These are phyloP conservation scores for Montipora foliosa DNA, from an alignment of 64 coral and sea anemone species.

Conservation along the genomic window DNA sequence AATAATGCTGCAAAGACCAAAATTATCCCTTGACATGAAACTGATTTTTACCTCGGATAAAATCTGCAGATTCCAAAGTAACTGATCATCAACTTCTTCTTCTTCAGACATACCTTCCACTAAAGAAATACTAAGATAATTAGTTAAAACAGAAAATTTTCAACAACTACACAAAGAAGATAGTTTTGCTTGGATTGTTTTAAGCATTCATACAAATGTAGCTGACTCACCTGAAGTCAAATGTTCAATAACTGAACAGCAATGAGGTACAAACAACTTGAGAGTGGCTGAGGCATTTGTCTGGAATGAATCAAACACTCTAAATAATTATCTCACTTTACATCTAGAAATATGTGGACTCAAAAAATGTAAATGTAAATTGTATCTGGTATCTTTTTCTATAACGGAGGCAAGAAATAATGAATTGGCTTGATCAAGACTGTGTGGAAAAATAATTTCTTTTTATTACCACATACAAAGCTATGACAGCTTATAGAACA, in stretches of 20 bases:
- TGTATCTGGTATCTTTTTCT: too few relatives aligned
- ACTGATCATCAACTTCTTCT: slow-evolving; percentile 95
- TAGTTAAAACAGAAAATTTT: too few relatives aligned
- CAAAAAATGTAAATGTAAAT: too few relatives aligned
- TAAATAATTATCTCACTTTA: background rate
- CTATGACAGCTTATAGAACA: too few relatives aligned
- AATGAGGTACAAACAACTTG: slow-evolving; percentile 89
- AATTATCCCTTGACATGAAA: background rate
- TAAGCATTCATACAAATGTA: background rate
- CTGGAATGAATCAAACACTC: slow-evolving; percentile 35
- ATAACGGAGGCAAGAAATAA: too few relatives aligned
- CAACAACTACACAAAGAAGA: background rate
- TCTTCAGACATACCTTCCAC: slow-evolving; percentile 86
- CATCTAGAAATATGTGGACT: too few relatives aligned
- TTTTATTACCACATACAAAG: too few relatives aligned
- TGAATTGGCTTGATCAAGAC: too few relatives aligned
- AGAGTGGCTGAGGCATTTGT: slow-evolving; percentile 86
- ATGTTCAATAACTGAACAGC: slow-evolving; percentile 89
- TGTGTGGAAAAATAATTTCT: too few relatives aligned
- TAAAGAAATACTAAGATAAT: background rate
- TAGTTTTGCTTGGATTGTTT: too few relatives aligned
- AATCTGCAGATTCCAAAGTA: slow-evolving; percentile 96
- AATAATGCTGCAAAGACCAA: background rate
- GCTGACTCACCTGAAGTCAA: slow-evolving; percentile 79
- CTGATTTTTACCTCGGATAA: slow-evolving; percentile 74